A percentile compares a stretch with the other conserved stretches of the same genome.
Conservation (phyloP, 1,140 invertebrate species). For the Philotrypesis tridentata region DNA sequence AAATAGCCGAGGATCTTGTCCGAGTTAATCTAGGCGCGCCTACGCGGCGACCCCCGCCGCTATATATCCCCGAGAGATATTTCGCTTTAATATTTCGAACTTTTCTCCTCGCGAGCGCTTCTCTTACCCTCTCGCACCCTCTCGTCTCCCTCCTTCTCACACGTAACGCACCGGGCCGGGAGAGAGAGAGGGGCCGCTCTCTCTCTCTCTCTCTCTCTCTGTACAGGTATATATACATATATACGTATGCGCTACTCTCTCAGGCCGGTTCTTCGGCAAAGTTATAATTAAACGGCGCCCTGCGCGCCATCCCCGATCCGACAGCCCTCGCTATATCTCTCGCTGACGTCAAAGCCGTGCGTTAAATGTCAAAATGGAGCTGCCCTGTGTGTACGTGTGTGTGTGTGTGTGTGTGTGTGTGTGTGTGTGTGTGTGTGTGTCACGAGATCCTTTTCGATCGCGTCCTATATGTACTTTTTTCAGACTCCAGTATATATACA, state of each 20-base stretch:
- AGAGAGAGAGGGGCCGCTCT: conserved; percentile 1
- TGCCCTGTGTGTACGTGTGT: not conserved
- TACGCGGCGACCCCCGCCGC: not conserved
- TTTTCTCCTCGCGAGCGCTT: conserved; percentile 44
- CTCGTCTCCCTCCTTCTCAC: conserved; percentile 29
- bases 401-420: too few relatives aligned
- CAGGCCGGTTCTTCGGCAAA: conserved; percentile 60
- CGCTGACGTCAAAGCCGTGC: conserved; percentile 37
- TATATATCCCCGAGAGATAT: conserved; percentile 42
- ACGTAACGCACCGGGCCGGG: not conserved
- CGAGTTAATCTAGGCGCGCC: conserved; percentile 1
- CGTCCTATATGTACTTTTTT: too few relatives aligned
- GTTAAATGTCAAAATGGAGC: not conserved
- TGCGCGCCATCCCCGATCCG: conserved; percentile 49
- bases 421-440: too few relatives aligned
- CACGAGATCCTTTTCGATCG: too few relatives aligned
- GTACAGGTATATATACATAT: too few relatives aligned
- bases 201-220: conserved; percentile 50
- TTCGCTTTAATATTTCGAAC: conserved; percentile 43
- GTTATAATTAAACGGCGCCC: conserved; percentile 67
- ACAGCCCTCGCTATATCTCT: not conserved
- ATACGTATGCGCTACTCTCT: conserved; percentile 19
- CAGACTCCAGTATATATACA: too few relatives aligned
- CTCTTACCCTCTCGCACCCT: too few relatives aligned
- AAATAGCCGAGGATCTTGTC: conserved; percentile 1